Conservation (phyloP, 2,797 vertebrate species). For the Dermochelys coriacea region DNA sequence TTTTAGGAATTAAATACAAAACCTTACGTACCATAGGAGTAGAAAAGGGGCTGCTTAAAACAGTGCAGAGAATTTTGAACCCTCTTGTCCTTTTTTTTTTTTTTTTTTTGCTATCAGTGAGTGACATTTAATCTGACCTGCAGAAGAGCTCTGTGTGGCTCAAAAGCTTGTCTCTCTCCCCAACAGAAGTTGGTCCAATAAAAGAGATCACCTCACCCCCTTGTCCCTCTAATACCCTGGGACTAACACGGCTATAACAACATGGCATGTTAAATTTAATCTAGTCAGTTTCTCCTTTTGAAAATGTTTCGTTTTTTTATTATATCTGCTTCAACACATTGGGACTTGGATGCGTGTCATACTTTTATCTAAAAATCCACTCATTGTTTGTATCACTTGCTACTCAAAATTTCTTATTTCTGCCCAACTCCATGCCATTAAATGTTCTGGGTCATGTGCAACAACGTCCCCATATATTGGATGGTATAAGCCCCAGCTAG, state of each 20-base stretch:
- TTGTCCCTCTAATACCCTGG: no score
- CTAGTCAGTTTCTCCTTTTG: background rate
- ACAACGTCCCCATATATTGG: background rate
- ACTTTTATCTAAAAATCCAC: background rate
- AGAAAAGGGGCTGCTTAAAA: background rate
- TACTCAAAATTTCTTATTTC: background rate
- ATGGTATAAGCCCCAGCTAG: background rate
- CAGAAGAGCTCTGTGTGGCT: no score
- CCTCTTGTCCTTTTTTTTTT: background rate
- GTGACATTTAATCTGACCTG: no score
- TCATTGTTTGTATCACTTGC: background rate
- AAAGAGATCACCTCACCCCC: no score
- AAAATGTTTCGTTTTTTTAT: background rate
- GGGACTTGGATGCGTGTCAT: background rate
- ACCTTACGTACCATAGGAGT: background rate
- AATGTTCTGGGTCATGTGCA: background rate
- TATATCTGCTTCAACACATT: background rate
- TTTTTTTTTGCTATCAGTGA: background rate
- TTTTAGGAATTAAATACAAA: background rate
- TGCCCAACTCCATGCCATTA: background rate
- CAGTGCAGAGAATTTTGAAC: fast-evolving
- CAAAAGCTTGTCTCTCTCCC: no score
- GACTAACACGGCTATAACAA: no score
- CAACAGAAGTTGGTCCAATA: no score
- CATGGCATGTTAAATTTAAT: background rate